Evolutionary conservation across 1,140 invertebrate genomes (phyloP).

Genomic region (Pristionchus pacificus): DNA sequence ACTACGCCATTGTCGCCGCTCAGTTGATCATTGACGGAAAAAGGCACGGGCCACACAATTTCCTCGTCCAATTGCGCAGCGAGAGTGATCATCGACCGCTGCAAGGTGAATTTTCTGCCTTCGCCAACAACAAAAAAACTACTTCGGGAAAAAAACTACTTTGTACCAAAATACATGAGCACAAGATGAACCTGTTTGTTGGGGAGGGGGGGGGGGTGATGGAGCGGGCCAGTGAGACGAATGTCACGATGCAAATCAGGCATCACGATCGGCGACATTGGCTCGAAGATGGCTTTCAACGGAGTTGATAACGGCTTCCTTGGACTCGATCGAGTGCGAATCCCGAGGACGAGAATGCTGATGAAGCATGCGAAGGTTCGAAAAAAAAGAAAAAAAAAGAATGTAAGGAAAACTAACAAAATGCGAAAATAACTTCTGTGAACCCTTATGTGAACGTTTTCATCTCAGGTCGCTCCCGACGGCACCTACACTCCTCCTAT

Average conservation of each 20-base stretch:
- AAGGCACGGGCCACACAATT: constrained; percentile 82
- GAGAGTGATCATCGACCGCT: constrained; percentile 79
- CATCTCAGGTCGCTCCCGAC: constrained; percentile 64
- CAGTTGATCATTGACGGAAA: constrained; percentile 79
- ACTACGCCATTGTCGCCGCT: constrained; percentile 80
- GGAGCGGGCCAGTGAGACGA: no score
- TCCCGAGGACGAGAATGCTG: constrained; percentile 81
- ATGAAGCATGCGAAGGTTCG: constrained; percentile 84
- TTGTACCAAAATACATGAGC: no score
- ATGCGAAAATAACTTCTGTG: no score
- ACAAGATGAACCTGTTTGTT: no score
- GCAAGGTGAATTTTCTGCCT: constrained; percentile 65
- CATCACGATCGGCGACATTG: constrained; percentile 88
- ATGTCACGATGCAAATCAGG: constrained; percentile 64
- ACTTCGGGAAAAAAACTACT: no score
- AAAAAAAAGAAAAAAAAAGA: no score
- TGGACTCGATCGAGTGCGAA: constrained; percentile 58
- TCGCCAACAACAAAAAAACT: no score
- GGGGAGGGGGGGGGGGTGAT: no score
- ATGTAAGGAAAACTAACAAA: no score
- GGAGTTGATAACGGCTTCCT: constrained; percentile 72
- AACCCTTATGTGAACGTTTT: background rate
- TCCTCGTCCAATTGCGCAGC: constrained; percentile 83
- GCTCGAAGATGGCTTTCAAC: constrained; percentile 84
- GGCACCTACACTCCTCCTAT: constrained; percentile 80